Evolutionary conservation across 2,888 invertebrate species (phyloP), one percentile per base, ranked within the genome.

Genomic region (Lottia scabra): DNA sequence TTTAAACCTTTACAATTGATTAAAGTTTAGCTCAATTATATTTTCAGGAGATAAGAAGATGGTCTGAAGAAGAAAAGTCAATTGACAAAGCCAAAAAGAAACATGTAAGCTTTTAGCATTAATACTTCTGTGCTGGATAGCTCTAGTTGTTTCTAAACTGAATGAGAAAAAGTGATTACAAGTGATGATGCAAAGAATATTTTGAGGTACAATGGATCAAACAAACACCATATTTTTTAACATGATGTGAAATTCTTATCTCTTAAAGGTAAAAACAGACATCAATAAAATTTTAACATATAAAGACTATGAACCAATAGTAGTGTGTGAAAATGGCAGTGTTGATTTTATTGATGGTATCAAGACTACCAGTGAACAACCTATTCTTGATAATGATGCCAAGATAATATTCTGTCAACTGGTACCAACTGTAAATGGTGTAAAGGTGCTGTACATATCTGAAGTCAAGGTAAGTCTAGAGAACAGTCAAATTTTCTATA

Each of bases 21-120:
- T 19, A 46, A 10, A 27, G 4, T 44, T n/a, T 3, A 19, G n/a
- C 8, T 70, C 64, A 12, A 15, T 46, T 67, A n/a, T 56, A 27
- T 73, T 74, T 65, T 2, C 64, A 76, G 76, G 65, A 71, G 26
- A 65, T 76, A 23, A 63, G 67, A 45, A 23, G 43, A 62, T 76
- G 76, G 76, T 67, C 69, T 26, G 62, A 68, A 23, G 72, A 72
- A 0, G 43, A 65, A 13, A 67, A 67, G 26, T 71, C 62, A 44
- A 73, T 77, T 62, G 75, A 77, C 13, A 72, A 77, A 65, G 70
- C 73, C 0, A 71, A 73, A 43, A 75, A 72, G 48, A 70, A 68
- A 38, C 69, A 68, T 63, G 76, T 76, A 72, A 74, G 76, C 70
- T 5, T 38, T 38, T 38, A 8, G 1, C 10, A 10, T 38, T 38